Evolutionary conservation across 1,140 invertebrate genomes (phyloP), one percentile per base, ranked within the genome.

Genomic region (Lamellibrachia luymesi): DNA sequence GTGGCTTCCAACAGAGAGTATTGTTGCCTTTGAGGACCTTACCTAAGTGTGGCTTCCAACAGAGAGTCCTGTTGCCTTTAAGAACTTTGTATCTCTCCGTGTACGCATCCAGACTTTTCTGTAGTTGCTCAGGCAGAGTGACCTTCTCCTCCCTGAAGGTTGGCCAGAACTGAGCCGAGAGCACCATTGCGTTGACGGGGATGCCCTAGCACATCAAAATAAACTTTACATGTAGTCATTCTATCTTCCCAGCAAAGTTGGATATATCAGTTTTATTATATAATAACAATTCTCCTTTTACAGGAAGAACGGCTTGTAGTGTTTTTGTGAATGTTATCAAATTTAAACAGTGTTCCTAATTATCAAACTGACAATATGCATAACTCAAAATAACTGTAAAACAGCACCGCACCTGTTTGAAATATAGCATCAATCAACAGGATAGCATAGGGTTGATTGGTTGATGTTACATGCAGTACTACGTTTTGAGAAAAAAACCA

Each of bases 111-210:
- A 99, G 97, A 95, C 98, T 98, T 93, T 97, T 97, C 95, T 98
- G 97, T 56, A 99, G 97, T 94, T 97, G 97, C 50, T 97, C 97
- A 5, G 98, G 98, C 64, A 99, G 95, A 95, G 98, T 98, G 8
- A 99, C 96, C 94, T 98, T 98, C 96, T 99, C 98, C 95, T 99
- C 98, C 95, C 99, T 98, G 94, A 99, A 98, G 38, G 98, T 97
- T 1, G 99, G 99, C 99, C 99, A 99, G 97, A 99, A 99, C 95
- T 99, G 98, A n/a, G 98, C 98, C 0, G 99, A 99, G 13, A 99
- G 96, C 94, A 99, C 98, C 95, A 99, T 97, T 2, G 98, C 98
- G 50, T 97, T 98, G 10, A 98, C 97, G 51, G 97, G 97, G 95
- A 98, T 97, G 90, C 97, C 97, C 91, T 91, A 22, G 64, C 64